phyloP scores from a whole-genome alignment of 2,113 vertebrate species.

The Hoplias malabaricus region DNA sequence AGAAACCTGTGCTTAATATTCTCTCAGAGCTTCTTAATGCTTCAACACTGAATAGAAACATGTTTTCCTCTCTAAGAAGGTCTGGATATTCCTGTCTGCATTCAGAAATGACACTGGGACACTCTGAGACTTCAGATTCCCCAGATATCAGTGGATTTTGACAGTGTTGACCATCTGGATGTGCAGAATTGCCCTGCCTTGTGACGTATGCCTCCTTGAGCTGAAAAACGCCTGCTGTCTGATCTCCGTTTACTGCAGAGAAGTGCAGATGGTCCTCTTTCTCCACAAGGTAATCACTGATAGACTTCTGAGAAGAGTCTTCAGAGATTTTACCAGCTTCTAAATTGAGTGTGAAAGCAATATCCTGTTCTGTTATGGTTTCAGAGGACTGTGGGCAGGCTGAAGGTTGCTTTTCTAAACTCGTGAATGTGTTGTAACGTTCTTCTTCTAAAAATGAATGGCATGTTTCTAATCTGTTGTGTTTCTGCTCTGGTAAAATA shows the following conservation, averaged over 20 bases:
- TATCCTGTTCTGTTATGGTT: neutral
- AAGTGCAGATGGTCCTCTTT: slow-evolving; percentile 8
- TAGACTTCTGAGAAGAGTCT: neutral
- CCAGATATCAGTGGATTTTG: neutral
- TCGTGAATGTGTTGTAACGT: neutral
- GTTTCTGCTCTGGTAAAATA: neutral
- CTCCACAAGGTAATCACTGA: neutral
- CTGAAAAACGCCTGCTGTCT: slow-evolving; percentile 3
- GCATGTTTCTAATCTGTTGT: neutral
- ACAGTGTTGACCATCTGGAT: neutral
- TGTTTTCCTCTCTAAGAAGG: neutral
- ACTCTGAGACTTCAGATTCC: neutral
- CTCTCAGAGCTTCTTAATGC: slow-evolving; percentile 7
- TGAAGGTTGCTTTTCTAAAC: neutral
- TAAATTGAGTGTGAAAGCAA: neutral
- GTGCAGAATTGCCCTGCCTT: neutral
- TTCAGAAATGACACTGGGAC: neutral
- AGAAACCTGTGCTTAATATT: neutral
- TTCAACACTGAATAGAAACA: neutral
- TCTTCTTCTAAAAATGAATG: neutral
- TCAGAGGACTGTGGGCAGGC: neutral
- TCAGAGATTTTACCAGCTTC: neutral
- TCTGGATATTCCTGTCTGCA: neutral
- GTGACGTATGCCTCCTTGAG: slow-evolving; percentile 3
- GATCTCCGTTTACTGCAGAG: slow-evolving; percentile 13